These are phyloP conservation scores for Tethya wilhelma DNA, from an alignment of 37 sponge, comb jelly and placozoan species.

Conservation along the genomic window DNA sequence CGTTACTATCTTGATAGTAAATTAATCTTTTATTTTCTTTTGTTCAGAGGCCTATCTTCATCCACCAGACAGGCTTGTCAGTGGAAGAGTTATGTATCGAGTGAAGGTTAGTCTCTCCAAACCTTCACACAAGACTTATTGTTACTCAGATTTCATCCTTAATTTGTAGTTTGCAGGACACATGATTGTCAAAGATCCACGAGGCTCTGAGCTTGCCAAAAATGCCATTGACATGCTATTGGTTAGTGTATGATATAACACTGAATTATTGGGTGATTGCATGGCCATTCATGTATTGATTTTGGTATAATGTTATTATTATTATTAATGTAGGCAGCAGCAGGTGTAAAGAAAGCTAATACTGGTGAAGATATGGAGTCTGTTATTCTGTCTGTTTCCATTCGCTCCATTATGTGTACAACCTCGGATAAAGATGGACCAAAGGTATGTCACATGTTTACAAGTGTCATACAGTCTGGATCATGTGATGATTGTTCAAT, in stretches of 20 bases:
- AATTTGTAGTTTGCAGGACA: slow-evolving; percentile 18
- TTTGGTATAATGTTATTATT: background rate
- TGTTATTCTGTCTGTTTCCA: slow-evolving; percentile 34
- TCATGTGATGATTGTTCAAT: slow-evolving; percentile 1
- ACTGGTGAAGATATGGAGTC: slow-evolving; percentile 3
- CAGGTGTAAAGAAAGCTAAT: slow-evolving; percentile 2
- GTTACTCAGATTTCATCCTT: background rate
- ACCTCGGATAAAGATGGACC: slow-evolving; percentile 12
- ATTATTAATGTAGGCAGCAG: background rate
- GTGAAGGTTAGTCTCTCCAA: slow-evolving; percentile 18
- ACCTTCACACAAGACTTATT: background rate
- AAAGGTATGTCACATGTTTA: slow-evolving; percentile 16
- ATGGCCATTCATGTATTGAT: background rate
- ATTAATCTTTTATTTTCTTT: background rate
- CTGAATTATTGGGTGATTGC: background rate
- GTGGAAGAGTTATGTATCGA: background rate
- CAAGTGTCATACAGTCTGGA: background rate
- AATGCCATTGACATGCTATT: slow-evolving; percentile 21
- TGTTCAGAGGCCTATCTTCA: slow-evolving; percentile 13
- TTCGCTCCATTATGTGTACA: background rate
- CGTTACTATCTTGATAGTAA: background rate
- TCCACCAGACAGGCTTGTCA: slow-evolving; percentile 9
- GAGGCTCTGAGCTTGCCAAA: background rate
- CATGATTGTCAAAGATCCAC: slow-evolving; percentile 8
- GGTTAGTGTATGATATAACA: slow-evolving; percentile 20